Base-by-base conservation (phyloP, 1,140 invertebrate genomes). In the Drosophila bocqueti region DNA sequence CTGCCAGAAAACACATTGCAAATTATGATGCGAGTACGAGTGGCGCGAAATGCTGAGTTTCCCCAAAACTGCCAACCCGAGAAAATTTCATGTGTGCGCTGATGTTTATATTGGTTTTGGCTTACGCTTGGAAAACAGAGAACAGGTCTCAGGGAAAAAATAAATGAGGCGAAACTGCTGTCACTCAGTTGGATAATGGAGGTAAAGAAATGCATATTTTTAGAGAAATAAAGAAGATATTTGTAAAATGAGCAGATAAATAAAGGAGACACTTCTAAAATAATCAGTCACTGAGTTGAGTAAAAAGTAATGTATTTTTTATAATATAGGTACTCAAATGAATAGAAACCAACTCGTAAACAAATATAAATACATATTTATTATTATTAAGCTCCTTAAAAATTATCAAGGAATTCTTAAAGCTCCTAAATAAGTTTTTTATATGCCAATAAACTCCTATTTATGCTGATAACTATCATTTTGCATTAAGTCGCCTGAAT, bases 11-110 rank as follows among this genome's bases (percentile, higher is more conserved):
- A 64, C 72, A 63, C 66, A 73, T 54, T 64, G 59, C 84, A 83
- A 87, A 87, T 87, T 87, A 87, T 87, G 67, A 78, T 72, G 65
- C 47, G 59, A 62, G 54, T 43, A 18, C 45, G 66, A 31, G 52
- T 52, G n/a, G 43, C 31, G 43, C 4, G 57, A 50, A 21, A 26
- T 36, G 45, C 43, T 69, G 63, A 52, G 46, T 52, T 50, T 50
- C n/a, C 68, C 63, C 54, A 40, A 69, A 75, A 69, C 78, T 68
- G 49, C 76, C 81, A 83, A 75, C 63, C 57, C 15, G 64, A 45
- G 59, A 60, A 36, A 63, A 45, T 34, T 46, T 62, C 58, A 66
- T 66, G 42, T 45, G 63, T 63, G 63, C 58, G 63, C 31, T 66
- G 63, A 45, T 66, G 63, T 18, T 63, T 66, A 49, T 69, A 68